Percentiles rank a stretch among this genome's conserved stretches.
phyloP scores from a whole-genome alignment of 2,113 vertebrate genomes.

The Pyxicephalus adspersus region DNA sequence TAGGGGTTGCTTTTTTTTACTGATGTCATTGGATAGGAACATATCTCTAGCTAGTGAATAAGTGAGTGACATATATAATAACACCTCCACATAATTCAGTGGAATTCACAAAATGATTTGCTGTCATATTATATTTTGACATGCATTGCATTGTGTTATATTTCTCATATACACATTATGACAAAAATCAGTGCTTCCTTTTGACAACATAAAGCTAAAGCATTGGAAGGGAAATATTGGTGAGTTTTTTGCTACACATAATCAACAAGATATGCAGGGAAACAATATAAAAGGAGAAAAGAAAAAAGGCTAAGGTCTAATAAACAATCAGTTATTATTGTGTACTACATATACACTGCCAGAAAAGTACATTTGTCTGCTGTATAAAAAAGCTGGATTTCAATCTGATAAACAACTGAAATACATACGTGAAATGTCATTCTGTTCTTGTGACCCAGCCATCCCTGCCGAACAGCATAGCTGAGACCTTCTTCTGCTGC shows the following conservation, averaged over 20 bases:
- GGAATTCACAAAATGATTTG: conserved; percentile 48
- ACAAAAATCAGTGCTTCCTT: conserved; percentile 13
- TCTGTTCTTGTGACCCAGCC: too few relatives aligned
- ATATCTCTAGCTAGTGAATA: conserved; percentile 2
- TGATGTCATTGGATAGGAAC: conserved; percentile 8
- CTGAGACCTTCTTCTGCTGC: too few relatives aligned
- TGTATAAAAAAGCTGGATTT: too few relatives aligned
- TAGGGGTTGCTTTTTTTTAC: conserved; percentile 5
- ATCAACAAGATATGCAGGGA: not conserved
- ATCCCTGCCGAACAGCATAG: too few relatives aligned
- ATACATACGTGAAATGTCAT: too few relatives aligned
- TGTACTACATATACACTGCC: too few relatives aligned
- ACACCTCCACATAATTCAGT: conserved; percentile 39
- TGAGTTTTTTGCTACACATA: too few relatives aligned
- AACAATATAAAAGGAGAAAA: not conserved
- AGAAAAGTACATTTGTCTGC: too few relatives aligned
- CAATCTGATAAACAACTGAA: too few relatives aligned
- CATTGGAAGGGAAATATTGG: not conserved
- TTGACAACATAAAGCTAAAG: not conserved
- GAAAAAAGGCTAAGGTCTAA: not conserved
- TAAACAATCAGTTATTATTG: not conserved
- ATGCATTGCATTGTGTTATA: conserved; percentile 21
- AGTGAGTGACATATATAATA: conserved; percentile 39
- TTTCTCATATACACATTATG: conserved; percentile 46
- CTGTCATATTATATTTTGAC: conserved; percentile 55